Conservation (phyloP, 2,888 invertebrate species). For the Tipula lateralis region DNA sequence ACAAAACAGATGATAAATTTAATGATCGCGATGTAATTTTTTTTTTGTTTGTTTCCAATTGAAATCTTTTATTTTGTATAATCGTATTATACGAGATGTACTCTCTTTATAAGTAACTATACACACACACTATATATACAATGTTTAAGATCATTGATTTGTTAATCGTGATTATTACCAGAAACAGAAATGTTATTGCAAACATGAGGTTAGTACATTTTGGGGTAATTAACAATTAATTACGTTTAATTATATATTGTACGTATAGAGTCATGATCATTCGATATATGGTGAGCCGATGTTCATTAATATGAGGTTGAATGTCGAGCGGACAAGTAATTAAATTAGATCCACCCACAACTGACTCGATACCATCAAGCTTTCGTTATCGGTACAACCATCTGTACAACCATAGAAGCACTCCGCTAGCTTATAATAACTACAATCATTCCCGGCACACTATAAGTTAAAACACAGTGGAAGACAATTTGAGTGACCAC, state of each 20-base stretch:
- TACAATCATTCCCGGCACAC: too few species aligned
- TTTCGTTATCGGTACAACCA: too few species aligned
- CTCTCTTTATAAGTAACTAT: not conserved
- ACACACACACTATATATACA: not conserved
- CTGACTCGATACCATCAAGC: too few species aligned
- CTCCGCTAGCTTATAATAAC: too few species aligned
- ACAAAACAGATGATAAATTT: conserved; percentile 19
- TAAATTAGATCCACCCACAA: not conserved
- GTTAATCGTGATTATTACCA: conserved; percentile 15
- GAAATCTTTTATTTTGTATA: conserved; percentile 2
- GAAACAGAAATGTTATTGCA: not conserved
- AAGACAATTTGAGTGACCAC: too few species aligned
- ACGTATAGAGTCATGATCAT: not conserved
- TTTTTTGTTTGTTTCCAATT: not conserved
- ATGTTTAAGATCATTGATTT: conserved; percentile 24
- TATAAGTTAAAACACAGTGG: too few species aligned
- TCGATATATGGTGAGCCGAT: not conserved
- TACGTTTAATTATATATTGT: not conserved
- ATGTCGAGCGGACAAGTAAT: not conserved
- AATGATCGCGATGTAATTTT: conserved; percentile 11
- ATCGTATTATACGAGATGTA: not conserved
- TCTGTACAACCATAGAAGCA: not conserved
- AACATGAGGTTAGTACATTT: conserved; percentile 11
- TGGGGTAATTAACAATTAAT: conserved; percentile 11
- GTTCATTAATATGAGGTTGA: not conserved